phyloP scores from a whole-genome alignment of 2,797 vertebrate genomes.

The Lacerta viridis region DNA sequence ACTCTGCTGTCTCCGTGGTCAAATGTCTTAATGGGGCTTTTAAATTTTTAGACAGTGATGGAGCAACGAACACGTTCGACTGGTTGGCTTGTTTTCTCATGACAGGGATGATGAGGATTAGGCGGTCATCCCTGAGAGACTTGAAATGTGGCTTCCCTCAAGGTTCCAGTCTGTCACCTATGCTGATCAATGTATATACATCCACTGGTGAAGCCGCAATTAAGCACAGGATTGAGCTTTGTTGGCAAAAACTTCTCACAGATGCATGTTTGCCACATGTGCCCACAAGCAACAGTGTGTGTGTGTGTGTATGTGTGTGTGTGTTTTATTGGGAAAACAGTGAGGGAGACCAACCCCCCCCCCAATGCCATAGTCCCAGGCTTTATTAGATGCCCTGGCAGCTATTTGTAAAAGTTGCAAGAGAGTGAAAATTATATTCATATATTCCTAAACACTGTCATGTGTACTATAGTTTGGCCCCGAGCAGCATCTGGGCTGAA shows the following conservation, averaged over 20 bases:
- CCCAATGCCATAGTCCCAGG: neutral
- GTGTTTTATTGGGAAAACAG: neutral
- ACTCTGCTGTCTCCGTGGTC: neutral
- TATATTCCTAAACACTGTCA: neutral
- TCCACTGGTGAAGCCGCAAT: neutral
- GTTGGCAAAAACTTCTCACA: neutral
- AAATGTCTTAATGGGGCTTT: conserved; percentile 11
- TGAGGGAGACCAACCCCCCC: neutral
- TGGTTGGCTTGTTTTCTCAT: neutral
- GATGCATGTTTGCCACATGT: no score
- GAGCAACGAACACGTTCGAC: neutral
- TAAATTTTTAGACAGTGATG: neutral
- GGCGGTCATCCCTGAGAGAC: neutral
- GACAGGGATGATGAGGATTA: neutral
- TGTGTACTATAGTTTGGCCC: neutral
- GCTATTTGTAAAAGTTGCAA: neutral
- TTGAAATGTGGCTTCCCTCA: neutral
- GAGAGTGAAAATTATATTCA: neutral
- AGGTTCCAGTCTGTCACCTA: neutral
- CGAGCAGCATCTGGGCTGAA: neutral
- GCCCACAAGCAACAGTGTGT: neutral
- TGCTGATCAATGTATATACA: neutral
- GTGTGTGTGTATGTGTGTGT: no score
- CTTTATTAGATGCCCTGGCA: neutral
- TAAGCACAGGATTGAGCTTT: neutral